Percentiles rank a stretch among this genome's conserved stretches.
Evolutionary conservation across 1,140 invertebrate genomes (phyloP).

Genomic region (Diabrotica virgifera): DNA sequence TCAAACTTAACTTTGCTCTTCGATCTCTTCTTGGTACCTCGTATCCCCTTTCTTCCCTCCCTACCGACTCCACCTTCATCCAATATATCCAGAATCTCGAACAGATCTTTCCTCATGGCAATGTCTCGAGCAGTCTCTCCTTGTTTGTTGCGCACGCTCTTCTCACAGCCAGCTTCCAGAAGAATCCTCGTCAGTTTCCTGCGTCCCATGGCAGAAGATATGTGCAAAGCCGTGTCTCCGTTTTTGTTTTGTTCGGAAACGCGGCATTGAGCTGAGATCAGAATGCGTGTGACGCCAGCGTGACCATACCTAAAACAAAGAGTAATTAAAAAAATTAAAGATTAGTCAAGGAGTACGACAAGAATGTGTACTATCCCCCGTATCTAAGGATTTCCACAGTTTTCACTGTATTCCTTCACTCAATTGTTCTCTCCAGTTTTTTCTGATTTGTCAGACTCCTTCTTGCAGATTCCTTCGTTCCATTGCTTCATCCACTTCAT

Average conservation of each 20-base stretch:
- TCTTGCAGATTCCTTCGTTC: no score
- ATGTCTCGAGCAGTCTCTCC: constrained; percentile 88
- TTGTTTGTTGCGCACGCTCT: constrained; percentile 83
- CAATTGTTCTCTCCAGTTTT: no score
- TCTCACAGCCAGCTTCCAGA: constrained; percentile 81
- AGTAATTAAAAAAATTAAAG: no score
- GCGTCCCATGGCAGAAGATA: constrained; percentile 88
- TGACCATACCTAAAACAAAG: constrained; percentile 65
- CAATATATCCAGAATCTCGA: constrained; percentile 46
- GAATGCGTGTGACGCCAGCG: constrained; percentile 90
- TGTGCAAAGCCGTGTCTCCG: constrained; percentile 91
- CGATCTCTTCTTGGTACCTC: constrained; percentile 43
- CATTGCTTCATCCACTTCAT: no score
- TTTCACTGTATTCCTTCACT: no score
- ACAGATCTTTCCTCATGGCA: constrained; percentile 74
- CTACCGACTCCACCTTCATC: constrained; percentile 48
- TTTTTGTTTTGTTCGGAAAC: constrained; percentile 94
- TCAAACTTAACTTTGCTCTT: constrained; percentile 51
- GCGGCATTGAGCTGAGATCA: constrained; percentile 84
- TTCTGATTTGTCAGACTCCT: no score
- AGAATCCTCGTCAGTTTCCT: constrained; percentile 89
- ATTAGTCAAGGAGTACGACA: no score
- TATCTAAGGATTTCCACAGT: no score
- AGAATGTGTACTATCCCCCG: no score
- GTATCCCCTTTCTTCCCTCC: constrained; percentile 48